Conservation (phyloP, 2,797 vertebrate genomes). For the Salarias fasciatus region DNA sequence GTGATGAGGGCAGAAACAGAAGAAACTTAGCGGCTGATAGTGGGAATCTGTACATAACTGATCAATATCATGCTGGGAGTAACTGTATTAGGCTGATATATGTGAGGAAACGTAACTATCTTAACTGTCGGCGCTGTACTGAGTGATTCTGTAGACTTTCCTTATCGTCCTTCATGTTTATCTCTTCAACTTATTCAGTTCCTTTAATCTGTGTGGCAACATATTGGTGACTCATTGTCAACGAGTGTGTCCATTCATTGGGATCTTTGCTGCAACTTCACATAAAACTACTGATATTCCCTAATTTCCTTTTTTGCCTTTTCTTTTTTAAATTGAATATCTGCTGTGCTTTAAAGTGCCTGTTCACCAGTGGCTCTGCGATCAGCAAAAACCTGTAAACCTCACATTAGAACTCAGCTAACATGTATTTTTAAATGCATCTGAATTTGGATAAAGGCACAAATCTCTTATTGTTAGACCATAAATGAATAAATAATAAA, state of each 20-base stretch:
- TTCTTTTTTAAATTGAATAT: not conserved
- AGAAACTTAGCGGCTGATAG: constrained; percentile 2
- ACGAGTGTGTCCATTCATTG: constrained; percentile 10
- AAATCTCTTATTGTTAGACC: too few species aligned
- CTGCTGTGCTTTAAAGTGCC: constrained; percentile 8
- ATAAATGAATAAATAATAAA: too few species aligned
- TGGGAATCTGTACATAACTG: constrained; percentile 5
- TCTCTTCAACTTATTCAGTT: constrained; percentile 21
- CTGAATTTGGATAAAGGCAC: too few species aligned
- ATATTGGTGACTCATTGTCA: constrained; percentile 16
- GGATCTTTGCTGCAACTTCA: constrained; percentile 48
- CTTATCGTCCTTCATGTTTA: not conserved
- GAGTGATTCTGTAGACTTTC: constrained; percentile 10
- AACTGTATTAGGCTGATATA: not conserved
- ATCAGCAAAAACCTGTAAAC: too few species aligned
- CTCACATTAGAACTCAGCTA: not conserved
- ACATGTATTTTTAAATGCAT: too few species aligned
- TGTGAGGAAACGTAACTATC: constrained; percentile 20
- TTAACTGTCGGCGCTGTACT: constrained; percentile 13
- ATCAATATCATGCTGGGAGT: constrained; percentile 8
- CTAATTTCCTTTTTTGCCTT: not conserved
- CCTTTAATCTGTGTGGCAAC: constrained; percentile 26
- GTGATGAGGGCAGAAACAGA: constrained; percentile 1
- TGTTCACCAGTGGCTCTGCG: not conserved
- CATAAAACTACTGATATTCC: not conserved